Evolutionary conservation across 2,113 vertebrate species (phyloP).

Genomic region (Catagonus wagneri): DNA sequence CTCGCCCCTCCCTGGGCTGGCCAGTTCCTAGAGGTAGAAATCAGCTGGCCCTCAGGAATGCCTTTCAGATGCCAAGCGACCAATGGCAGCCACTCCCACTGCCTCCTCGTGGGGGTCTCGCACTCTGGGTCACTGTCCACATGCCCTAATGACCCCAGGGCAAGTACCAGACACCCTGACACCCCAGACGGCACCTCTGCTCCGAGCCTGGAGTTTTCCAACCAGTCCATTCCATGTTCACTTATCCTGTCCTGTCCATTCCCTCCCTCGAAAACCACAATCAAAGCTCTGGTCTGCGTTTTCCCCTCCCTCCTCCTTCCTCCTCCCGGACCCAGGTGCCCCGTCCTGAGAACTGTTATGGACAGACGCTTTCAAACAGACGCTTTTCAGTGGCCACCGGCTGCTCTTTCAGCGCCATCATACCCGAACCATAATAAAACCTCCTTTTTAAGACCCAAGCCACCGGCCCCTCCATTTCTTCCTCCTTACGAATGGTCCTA

Average conservation of each 20-base stretch:
- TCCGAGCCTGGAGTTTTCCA: background rate
- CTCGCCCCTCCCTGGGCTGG: background rate
- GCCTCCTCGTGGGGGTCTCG: background rate
- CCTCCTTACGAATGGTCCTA: rapidly evolving
- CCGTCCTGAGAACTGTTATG: background rate
- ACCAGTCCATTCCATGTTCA: background rate
- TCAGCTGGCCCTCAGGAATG: background rate
- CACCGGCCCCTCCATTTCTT: background rate
- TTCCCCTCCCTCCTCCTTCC: background rate
- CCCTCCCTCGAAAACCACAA: background rate
- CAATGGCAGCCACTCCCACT: background rate
- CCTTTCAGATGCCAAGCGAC: background rate
- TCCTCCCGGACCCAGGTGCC: background rate
- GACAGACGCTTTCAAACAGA: too few relatives aligned
- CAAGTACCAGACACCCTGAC: background rate
- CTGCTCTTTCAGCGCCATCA: background rate
- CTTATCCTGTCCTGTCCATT: background rate
- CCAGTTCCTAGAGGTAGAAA: background rate
- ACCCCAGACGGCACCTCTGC: too few relatives aligned
- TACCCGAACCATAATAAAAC: background rate
- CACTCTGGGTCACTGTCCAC: too few relatives aligned
- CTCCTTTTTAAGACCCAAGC: background rate
- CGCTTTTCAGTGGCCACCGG: rapidly evolving
- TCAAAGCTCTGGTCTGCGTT: background rate
- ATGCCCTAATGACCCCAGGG: too few relatives aligned